Base-by-base conservation (phyloP, 1,140 invertebrate genomes). In the Mycetomoellerius zeteki region DNA sequence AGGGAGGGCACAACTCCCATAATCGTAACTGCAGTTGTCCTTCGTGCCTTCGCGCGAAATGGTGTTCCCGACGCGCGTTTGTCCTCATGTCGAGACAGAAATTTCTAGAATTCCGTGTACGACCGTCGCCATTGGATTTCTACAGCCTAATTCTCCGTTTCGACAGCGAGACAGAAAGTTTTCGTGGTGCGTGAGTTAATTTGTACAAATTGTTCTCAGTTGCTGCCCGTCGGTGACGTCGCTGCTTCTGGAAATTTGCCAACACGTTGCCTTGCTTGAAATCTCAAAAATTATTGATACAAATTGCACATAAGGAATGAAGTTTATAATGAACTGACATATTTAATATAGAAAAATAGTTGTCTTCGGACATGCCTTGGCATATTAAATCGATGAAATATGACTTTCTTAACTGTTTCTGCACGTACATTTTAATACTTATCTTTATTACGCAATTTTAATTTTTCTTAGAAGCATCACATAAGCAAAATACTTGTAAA, bases 21-120 rank as follows among this genome's bases (percentile, higher is more conserved):
- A 93, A 93, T 90, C 91, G 88, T 93, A 92, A 93, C 92, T 93
- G 92, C 92, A 93, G 89, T 91, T 91, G 87, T 86, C 65, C 71
- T 47, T 30, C 62, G 33, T 52, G 56, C 47, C 56, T 75, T 76
- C 62, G 52, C 43, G 50, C 19, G 62, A 77, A 62, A 86, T 71
- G 67, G 30, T 52, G 67, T 71, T 58, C 78, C 50, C 21, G 21
- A n/a, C 30, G 50, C 33, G 21, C 56, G 43, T 24, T 73, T 37
- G 37, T 69, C 30, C 47, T 69, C 60, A 24, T 33, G 60, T 52
- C 27, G 47, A 43, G 76, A 5, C 27, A 52, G 76, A 80, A 43
- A 80, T 80, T 52, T 80, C 76, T 80, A 65, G 60, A 80, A 65
- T 80, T 80, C 30, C 64, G 47, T 47, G 43, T 27, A 47, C 50